phyloP scores from a whole-genome alignment of 2,888 invertebrate genomes.

The Tenthredo amoena region DNA sequence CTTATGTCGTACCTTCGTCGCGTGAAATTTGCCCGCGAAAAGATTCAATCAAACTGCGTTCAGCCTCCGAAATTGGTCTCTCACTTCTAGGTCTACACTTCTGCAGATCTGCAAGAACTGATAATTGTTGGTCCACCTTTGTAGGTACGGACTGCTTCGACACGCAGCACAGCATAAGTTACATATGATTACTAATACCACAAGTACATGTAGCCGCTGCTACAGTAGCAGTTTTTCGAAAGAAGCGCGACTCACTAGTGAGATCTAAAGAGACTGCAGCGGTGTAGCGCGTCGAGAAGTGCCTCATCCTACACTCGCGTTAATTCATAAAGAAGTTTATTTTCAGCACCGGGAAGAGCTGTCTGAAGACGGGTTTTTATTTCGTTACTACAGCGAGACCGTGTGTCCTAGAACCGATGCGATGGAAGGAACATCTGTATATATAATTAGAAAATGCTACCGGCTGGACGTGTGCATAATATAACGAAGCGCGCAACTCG shows the following conservation, averaged over 20 bases:
- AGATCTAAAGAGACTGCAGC: constrained; percentile 33
- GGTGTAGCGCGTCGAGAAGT: neutral
- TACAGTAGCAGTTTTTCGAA: constrained; percentile 10
- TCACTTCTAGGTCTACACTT: constrained; percentile 18
- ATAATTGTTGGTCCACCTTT: constrained; percentile 51
- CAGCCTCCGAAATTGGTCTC: constrained; percentile 19
- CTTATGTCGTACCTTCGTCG: constrained; percentile 37
- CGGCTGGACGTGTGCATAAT: constrained; percentile 27
- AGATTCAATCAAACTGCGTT: constrained; percentile 23
- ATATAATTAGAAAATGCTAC: constrained; percentile 60
- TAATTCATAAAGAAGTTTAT: constrained; percentile 63
- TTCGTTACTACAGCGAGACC: constrained; percentile 4
- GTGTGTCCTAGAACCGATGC: constrained; percentile 20
- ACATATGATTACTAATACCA: neutral
- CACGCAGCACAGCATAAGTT: constrained; percentile 73
- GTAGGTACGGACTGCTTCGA: constrained; percentile 68
- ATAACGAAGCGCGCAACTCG: constrained; percentile 6
- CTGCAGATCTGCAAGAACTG: constrained; percentile 5
- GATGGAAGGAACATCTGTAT: constrained; percentile 53
- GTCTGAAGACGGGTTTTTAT: constrained; percentile 41
- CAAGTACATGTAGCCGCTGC: neutral
- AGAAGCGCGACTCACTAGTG: neutral
- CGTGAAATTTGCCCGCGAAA: constrained; percentile 31
- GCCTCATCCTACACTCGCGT: constrained; percentile 36
- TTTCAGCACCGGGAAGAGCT: constrained; percentile 58